phyloP scores from a whole-genome alignment of 2,888 invertebrate genomes.

The Tetramorium bicarinatum region DNA sequence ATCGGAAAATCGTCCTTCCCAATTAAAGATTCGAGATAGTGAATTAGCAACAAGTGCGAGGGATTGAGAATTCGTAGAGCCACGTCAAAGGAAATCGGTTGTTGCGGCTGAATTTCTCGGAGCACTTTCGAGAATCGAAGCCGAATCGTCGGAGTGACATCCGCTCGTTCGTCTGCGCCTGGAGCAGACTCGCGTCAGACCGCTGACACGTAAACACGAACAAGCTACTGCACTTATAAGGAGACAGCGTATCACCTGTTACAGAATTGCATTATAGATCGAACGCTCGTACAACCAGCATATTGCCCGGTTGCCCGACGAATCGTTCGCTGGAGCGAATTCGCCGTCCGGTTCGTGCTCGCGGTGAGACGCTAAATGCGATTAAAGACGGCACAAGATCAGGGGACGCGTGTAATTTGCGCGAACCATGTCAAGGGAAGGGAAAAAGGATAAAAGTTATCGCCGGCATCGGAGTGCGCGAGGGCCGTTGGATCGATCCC shows the following conservation, averaged over 20 bases:
- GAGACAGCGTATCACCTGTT: constrained; percentile 35
- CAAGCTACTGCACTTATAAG: constrained; percentile 1
- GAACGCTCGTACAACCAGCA: constrained; percentile 8
- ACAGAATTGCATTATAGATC: constrained; percentile 28
- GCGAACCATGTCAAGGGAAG: constrained; percentile 17
- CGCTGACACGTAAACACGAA: not conserved
- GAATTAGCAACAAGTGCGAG: constrained; percentile 41
- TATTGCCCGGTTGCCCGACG: not conserved
- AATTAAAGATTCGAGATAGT: not conserved
- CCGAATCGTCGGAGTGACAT: not conserved
- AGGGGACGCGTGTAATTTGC: not conserved
- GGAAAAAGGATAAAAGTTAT: constrained; percentile 5
- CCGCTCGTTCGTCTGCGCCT: not conserved
- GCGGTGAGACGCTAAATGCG: not conserved
- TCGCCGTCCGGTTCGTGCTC: not conserved
- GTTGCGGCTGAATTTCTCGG: not conserved
- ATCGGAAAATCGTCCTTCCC: not conserved
- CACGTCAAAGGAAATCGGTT: not conserved
- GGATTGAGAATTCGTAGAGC: not conserved
- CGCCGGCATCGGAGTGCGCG: constrained; percentile 37
- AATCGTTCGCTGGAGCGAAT: not conserved
- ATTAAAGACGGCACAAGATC: not conserved
- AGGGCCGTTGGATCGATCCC: constrained; percentile 18
- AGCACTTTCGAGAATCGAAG: not conserved
- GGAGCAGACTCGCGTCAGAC: not conserved